Percentiles rank a stretch among this genome's conserved stretches.
Evolutionary conservation across 2,113 vertebrate species (phyloP).

Genomic region (Oncorhynchus kisutch): DNA sequence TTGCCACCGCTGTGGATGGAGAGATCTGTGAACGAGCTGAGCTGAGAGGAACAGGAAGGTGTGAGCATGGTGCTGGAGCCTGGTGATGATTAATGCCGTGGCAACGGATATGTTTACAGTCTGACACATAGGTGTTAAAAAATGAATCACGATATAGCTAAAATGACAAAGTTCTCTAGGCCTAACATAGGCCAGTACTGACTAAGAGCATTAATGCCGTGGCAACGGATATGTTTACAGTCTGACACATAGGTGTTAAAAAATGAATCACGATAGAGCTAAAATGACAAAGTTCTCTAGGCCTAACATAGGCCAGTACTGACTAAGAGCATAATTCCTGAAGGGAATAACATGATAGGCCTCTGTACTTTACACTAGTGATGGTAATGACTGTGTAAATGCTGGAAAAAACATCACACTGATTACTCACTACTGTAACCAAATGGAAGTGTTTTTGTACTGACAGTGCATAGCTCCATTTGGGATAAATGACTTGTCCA

Average conservation of each 20-base stretch:
- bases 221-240: constrained; percentile 24
- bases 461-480: neutral
- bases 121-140: constrained; percentile 29
- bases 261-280: neutral
- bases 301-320: constrained; percentile 25
- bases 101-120: constrained; percentile 27
- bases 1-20: neutral
- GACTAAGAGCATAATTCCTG: neutral
- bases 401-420: too few species aligned
- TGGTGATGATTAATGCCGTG: neutral
- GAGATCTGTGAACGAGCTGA: too few species aligned
- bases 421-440: too few species aligned
- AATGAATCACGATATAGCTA: neutral
- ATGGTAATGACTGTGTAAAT: too few species aligned
- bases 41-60: too few species aligned
- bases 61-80: neutral
- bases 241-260: constrained; percentile 31
- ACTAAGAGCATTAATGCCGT: neutral
- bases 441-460: too few species aligned
- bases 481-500: neutral
- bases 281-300: constrained; percentile 11
- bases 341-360: too few species aligned
- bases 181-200: constrained; percentile 23
- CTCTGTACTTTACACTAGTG: too few species aligned
- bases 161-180: constrained; percentile 12